A percentile compares a stretch with the other conserved stretches of the same genome.
These are phyloP conservation scores for Tinamus major DNA, from an alignment of 2,797 vertebrate species.

Conservation along the genomic window DNA sequence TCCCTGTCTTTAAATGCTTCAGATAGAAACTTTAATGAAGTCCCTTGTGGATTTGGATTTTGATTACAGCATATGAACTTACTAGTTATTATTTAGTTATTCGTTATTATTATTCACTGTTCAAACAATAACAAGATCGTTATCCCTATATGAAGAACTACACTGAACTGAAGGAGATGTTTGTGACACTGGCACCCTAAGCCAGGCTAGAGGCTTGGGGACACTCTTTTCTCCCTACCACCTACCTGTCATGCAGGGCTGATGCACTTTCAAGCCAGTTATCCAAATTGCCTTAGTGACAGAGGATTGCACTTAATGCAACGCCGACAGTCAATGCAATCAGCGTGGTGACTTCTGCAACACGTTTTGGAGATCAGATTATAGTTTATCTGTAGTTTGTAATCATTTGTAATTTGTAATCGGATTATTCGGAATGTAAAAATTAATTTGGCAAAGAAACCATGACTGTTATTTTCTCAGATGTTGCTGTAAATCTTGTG, in stretches of 20 bases:
- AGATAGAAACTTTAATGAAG: neutral
- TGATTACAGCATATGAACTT: neutral
- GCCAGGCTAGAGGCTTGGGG: neutral
- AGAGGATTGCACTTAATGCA: rapidly evolving
- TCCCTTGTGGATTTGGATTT: neutral
- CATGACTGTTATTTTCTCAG: neutral
- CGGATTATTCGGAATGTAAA: neutral
- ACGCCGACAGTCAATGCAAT: rapidly evolving
- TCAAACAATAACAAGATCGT: neutral
- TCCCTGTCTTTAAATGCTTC: neutral
- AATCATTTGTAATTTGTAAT: neutral
- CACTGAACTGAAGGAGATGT: neutral
- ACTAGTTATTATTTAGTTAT: neutral
- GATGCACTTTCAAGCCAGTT: neutral
- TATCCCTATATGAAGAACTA: neutral
- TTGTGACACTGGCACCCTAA: neutral
- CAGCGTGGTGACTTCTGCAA: neutral
- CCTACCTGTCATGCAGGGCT: neutral
- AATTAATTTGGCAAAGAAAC: neutral
- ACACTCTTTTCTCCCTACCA: rapidly evolving
- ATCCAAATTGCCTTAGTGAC: neutral
- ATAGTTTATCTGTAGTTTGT: neutral
- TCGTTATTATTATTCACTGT: neutral
- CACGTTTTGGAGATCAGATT: neutral
- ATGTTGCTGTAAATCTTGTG: neutral